A percentile compares a stretch with the other conserved stretches of the same genome.
Evolutionary conservation across 1,140 invertebrate species (phyloP).

Genomic region (Polypedilum vanderplanki): DNA sequence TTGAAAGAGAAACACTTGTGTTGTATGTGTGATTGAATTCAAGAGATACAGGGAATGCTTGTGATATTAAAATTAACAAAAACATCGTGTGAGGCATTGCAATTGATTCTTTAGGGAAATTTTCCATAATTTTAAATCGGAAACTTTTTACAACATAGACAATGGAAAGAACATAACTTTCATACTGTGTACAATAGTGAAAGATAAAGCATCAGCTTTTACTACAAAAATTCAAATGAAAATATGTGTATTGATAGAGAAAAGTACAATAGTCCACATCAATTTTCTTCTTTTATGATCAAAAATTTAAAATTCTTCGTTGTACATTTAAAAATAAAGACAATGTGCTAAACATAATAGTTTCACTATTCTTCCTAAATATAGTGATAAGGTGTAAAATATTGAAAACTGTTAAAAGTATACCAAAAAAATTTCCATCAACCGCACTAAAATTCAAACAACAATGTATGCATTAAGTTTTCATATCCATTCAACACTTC

Average conservation of each 20-base stretch:
- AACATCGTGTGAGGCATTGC: not conserved
- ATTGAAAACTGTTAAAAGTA: conserved; percentile 8
- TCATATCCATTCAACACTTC: not conserved
- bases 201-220: not conserved
- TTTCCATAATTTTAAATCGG: conserved; percentile 26
- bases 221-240: not conserved
- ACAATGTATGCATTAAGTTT: not conserved
- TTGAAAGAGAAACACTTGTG: not conserved
- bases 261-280: not conserved
- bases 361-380: not conserved
- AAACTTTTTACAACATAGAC: not conserved
- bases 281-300: conserved; percentile 16
- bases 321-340: not conserved
- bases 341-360: not conserved
- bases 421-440: not conserved
- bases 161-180: not conserved
- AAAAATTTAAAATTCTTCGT: not conserved
- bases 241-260: not conserved
- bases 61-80: not conserved
- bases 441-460: not conserved
- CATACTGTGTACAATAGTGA: not conserved
- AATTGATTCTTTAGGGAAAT: conserved; percentile 7
- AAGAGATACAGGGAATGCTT: not conserved
- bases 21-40: not conserved
- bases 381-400: conserved; percentile 7